Base-by-base conservation (phyloP, 2,888 invertebrate genomes). In the Corbicula japonica region DNA sequence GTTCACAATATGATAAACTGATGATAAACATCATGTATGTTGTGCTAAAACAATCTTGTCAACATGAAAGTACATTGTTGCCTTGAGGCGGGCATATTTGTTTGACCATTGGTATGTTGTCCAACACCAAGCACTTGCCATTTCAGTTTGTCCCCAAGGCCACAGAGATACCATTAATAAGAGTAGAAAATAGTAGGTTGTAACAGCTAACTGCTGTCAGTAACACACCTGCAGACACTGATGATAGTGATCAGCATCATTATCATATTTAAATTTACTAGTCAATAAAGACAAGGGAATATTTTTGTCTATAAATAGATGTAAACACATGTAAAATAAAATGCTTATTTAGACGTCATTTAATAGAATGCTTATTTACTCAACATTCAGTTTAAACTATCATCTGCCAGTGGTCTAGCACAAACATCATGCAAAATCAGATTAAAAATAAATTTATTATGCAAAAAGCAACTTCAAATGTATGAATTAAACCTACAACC, bases 61-160 rank as follows among this genome's bases (percentile, higher is more conserved):
- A 23, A 58, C 58, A 58, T 28, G 2, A n/a, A 21, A 58, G 38
- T 38, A 35, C 58, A 3, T 18, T 35, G 35, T 58, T 6, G 58
- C 58, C 30, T n/a, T 35, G 58, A 58, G 58, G 58, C 58, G 8
- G n/a, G 5, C 58, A 35, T 35, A 23, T 58, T n/a, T n/a, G n/a
- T n/a, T 4, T 35, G 58, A 58, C 58, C 58, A 58, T n/a, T 35
- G n/a, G 38, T 38, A 58, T 21, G 38, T 58, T 58, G 58, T 58
- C 18, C 8, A 54, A 58, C 58, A 58, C 34, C 23, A 15, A 65
- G 10, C 18, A n/a, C 28, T 34, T 50, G n/a, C 65, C 50, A 54
- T 44, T 28, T 54, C 38, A 35, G 41, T 66, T 41, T 41, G 41
- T 10, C 54, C 66, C 63, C 26, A 23, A 34, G 50, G 63, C 63